A percentile compares a stretch with the other conserved stretches of the same genome.
Evolutionary conservation across 2,113 vertebrate genomes (phyloP).

Genomic region (Equus przewalskii): DNA sequence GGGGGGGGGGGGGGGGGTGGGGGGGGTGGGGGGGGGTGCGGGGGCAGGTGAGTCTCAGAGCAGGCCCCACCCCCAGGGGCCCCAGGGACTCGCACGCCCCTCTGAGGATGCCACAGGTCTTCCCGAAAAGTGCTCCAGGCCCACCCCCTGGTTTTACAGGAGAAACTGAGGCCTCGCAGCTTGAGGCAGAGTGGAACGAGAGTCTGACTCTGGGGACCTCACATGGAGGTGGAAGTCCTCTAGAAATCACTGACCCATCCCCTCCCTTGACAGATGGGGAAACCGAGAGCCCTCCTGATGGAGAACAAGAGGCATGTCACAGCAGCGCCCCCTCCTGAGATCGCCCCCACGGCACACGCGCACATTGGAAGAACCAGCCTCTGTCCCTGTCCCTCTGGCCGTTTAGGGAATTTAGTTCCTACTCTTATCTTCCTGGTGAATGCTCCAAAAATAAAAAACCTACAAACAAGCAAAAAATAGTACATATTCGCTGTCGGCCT

Average conservation of each 20-base stretch:
- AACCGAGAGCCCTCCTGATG: not conserved
- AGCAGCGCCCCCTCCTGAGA: not conserved
- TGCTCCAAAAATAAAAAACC: not conserved
- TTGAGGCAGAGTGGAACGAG: not conserved
- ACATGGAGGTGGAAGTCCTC: not conserved
- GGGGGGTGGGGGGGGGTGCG: too few relatives aligned
- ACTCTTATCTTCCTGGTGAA: not conserved
- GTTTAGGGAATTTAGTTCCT: slow-evolving; percentile 31
- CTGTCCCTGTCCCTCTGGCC: not conserved
- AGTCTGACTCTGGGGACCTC: not conserved
- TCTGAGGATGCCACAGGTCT: not conserved
- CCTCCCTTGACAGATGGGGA: not conserved
- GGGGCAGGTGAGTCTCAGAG: slow-evolving; percentile 75
- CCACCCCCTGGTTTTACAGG: not conserved
- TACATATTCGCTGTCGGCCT: not conserved
- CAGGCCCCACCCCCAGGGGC: not conserved
- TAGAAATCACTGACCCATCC: not conserved
- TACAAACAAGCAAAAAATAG: not conserved
- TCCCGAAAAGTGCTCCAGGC: not conserved
- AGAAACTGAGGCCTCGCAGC: not conserved
- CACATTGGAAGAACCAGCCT: not conserved
- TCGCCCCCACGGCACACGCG: not conserved
- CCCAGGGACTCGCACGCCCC: rapidly evolving
- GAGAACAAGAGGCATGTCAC: not conserved
- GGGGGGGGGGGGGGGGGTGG: not conserved